Evolutionary conservation across 2,113 vertebrate species (phyloP).

Genomic region (Platycercus adscitus): DNA sequence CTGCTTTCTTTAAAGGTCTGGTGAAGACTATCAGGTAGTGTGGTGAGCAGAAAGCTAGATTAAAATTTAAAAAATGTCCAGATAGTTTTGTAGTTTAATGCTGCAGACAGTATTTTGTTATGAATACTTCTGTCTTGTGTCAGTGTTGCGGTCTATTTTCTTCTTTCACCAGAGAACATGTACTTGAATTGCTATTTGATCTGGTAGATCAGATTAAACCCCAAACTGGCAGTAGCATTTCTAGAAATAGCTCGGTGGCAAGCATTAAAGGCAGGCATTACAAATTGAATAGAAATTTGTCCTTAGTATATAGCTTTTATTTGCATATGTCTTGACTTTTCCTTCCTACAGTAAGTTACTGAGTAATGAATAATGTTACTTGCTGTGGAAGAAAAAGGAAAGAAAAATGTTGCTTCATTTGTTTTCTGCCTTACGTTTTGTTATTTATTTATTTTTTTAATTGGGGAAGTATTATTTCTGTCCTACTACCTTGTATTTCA

Average conservation of each 20-base stretch:
- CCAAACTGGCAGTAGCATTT: constrained; percentile 49
- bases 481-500: not conserved
- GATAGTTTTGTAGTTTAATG: not conserved
- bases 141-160: not conserved
- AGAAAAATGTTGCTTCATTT: accelerated
- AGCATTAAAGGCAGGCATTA: constrained; percentile 17
- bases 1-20: not conserved
- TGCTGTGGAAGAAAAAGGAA: not conserved
- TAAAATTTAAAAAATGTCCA: not conserved
- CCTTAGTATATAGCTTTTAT: not conserved
- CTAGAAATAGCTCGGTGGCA: constrained; percentile 60
- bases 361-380: not conserved
- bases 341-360: not conserved
- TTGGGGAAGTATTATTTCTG: not conserved
- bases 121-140: not conserved
- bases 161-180: constrained; percentile 26
- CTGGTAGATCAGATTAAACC: constrained; percentile 64
- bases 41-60: not conserved
- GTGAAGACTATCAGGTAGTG: not conserved
- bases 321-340: not conserved
- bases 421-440: not conserved
- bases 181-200: constrained; percentile 57
- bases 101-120: not conserved
- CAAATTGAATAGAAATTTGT: constrained; percentile 5
- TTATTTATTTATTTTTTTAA: not conserved